Evolutionary conservation across 2,113 vertebrate species (phyloP).

Genomic region (Notarius lentiginosus): DNA sequence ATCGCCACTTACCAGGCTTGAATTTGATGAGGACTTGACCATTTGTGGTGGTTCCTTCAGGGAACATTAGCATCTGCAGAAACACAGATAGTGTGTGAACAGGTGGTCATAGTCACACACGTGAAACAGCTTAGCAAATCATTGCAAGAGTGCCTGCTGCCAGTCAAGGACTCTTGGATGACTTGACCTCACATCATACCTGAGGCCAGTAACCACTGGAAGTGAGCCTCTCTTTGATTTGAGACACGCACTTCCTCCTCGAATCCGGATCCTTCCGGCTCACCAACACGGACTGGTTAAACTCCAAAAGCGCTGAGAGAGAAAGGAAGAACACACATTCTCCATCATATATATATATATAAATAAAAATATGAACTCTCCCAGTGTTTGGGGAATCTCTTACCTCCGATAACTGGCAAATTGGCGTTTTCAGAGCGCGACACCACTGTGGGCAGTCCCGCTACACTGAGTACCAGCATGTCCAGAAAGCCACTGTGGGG

Average conservation of each 20-base stretch:
- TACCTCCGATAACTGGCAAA: constrained; percentile 86
- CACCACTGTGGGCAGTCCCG: constrained; percentile 81
- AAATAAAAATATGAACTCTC: background rate
- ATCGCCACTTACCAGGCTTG: constrained; percentile 77
- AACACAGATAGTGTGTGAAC: background rate
- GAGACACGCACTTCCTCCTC: constrained; percentile 76
- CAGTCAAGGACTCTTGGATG: background rate
- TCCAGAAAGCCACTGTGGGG: constrained; percentile 87
- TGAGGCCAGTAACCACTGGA: constrained; percentile 85
- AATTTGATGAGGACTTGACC: constrained; percentile 83
- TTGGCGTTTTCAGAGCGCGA: constrained; percentile 82
- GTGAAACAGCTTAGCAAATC: background rate
- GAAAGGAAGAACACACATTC: background rate
- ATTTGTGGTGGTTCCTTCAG: constrained; percentile 88
- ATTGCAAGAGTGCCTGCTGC: background rate
- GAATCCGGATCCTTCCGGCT: constrained; percentile 83
- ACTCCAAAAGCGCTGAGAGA: constrained; percentile 79
- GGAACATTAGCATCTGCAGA: constrained; percentile 84
- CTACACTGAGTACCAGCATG: constrained; percentile 76
- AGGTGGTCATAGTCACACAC: constrained; percentile 6
- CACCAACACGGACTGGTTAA: constrained; percentile 85
- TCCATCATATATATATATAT: background rate
- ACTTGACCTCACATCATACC: constrained; percentile 63
- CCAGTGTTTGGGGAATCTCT: constrained; percentile 45
- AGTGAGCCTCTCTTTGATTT: constrained; percentile 78